Conservation (phyloP, 2,888 invertebrate genomes). For the Conchocele bisecta region DNA sequence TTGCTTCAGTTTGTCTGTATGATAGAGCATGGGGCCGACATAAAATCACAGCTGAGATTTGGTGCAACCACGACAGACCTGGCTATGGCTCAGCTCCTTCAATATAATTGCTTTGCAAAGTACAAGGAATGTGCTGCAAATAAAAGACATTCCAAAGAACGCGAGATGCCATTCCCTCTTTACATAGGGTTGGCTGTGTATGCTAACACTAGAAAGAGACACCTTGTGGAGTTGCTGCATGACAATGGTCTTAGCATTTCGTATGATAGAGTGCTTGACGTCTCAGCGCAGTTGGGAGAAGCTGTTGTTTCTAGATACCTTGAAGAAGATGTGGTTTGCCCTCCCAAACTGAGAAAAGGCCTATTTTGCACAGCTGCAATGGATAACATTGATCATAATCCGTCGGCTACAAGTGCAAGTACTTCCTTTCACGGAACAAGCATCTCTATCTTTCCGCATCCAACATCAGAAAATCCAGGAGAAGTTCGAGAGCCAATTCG, state of each 20-base stretch:
- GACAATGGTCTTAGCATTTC: constrained; percentile 59
- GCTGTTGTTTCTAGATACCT: constrained; percentile 39
- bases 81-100: constrained; percentile 23
- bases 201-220: constrained; percentile 56
- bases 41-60: constrained; percentile 21
- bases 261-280: constrained; percentile 64
- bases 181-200: constrained; percentile 30
- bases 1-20: constrained; percentile 29
- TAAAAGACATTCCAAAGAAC: constrained; percentile 20
- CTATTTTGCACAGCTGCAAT: constrained; percentile 62
- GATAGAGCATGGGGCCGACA: constrained; percentile 35
- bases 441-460: constrained; percentile 28
- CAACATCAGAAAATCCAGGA: constrained; percentile 9
- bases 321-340: constrained; percentile 49
- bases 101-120: constrained; percentile 34
- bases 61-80: constrained; percentile 12
- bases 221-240: constrained; percentile 34
- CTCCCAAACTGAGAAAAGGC: constrained; percentile 39
- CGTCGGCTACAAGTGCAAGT: constrained; percentile 44
- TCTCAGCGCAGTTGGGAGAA: constrained; percentile 58
- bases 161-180: constrained; percentile 25
- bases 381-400: constrained; percentile 65
- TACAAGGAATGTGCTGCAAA: constrained; percentile 19
- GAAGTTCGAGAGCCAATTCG: constrained; percentile 10
- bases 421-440: constrained; percentile 39